Evolutionary conservation across 2,113 vertebrate species (phyloP).

Genomic region (Toxostoma redivivum): DNA sequence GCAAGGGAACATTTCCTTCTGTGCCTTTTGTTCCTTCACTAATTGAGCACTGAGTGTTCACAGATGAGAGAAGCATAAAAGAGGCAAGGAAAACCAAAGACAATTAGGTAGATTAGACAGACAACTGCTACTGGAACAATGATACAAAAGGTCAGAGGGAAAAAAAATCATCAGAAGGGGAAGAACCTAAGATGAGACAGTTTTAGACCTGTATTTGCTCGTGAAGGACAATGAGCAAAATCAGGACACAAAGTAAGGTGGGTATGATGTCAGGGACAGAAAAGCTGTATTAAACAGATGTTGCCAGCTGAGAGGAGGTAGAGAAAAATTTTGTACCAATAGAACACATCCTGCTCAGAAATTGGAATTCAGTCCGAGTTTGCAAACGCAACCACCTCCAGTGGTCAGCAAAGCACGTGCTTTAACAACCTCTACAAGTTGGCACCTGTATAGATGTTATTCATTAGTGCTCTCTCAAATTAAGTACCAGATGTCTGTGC

Average conservation of each 20-base stretch:
- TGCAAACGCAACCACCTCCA: neutral
- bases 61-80: slow-evolving; percentile 24
- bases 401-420: neutral
- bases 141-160: slow-evolving; percentile 5
- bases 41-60: slow-evolving; percentile 39
- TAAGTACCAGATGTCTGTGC: neutral
- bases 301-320: neutral
- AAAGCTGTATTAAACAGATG: neutral
- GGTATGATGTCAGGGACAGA: neutral
- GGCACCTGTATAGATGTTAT: neutral
- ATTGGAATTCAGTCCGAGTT: neutral
- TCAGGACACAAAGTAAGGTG: neutral
- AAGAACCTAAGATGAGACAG: neutral
- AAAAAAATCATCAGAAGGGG: neutral
- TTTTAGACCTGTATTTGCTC: neutral
- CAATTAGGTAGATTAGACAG: slow-evolving; percentile 56
- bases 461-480: neutral
- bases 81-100: slow-evolving; percentile 16
- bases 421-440: neutral
- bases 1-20: slow-evolving; percentile 46
- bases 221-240: neutral
- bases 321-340: neutral
- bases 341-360: neutral
- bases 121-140: neutral
- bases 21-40: slow-evolving; percentile 15